Evolutionary conservation across 2,888 invertebrate species (phyloP), one percentile per base, ranked within the genome.

Genomic region (Yponomeuta cagnagella): DNA sequence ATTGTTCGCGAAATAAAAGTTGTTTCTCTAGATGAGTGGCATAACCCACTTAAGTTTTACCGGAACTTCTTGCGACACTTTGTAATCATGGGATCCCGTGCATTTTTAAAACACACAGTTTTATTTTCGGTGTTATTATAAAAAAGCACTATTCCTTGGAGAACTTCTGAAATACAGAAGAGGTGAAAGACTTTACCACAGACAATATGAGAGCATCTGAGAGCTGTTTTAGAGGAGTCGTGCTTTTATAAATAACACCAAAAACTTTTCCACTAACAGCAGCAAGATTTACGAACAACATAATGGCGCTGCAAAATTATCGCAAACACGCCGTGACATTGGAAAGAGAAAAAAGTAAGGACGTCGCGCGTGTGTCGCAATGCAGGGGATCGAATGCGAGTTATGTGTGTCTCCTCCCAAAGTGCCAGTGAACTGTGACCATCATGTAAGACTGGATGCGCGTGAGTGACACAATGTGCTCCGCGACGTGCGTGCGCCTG

Each of bases 401-500:
- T 48, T 48, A 2, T 10, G 68, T 43, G 68, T 15, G 68, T 48
- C 37, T 68, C 23, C 48, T 68, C 37, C n/a, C 10, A 43, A 15
- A 68, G 69, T 63, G 69, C 12, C 30, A 30, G 69, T 69, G 69
- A 58, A 63, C 69, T n/a, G 68, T 52, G 12, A 23, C 15, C 68
- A 69, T 12, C 63, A 84, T 82, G 84, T 85, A 81, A 85, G 75
- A 72, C 67, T 33, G 71, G 76, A 77, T 75, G 75, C 72, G 68
- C 74, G 8, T 37, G 43, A 63, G 71, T 77, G 73, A 84, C 75
- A 78, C 75, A 77, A 90, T 90, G 91, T 88, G 87, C 77, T 84
- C 86, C 73, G 88, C 90, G 75, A 88, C 88, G 87, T 89, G 89
- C 87, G 76, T 88, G 72, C 83, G 82, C 77, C 75, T 91, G 77